A percentile compares a stretch with the other conserved stretches of the same genome.
phyloP scores from a whole-genome alignment of 2,888 invertebrate species.

The Aricia artaxerxes region DNA sequence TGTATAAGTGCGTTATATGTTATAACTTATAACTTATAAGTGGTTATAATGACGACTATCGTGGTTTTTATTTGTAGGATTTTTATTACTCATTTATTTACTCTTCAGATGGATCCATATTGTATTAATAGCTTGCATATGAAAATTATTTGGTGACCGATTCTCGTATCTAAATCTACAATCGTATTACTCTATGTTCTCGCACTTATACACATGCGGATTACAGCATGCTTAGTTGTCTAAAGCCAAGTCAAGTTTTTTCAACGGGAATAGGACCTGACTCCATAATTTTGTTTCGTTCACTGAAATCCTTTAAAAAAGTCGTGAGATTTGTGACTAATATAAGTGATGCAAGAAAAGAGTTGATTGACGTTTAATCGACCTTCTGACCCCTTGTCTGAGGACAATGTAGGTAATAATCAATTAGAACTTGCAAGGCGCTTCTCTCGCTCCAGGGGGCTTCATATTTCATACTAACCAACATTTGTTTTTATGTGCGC shows the following conservation, averaged over 20 bases:
- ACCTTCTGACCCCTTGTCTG: conserved; percentile 62
- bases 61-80: no score
- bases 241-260: background rate
- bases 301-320: background rate
- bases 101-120: background rate
- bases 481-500: conserved; percentile 24
- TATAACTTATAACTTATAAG: no score
- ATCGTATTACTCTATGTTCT: background rate
- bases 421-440: conserved; percentile 54
- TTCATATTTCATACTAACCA: conserved; percentile 20
- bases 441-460: conserved; percentile 23
- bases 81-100: no score
- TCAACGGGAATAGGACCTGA: background rate
- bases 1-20: no score
- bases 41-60: no score
- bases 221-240: background rate
- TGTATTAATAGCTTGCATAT: background rate
- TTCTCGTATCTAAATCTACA: background rate
- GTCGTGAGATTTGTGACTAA: background rate
- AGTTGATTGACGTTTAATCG: conserved; percentile 63
- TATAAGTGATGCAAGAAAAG: conserved; percentile 45
- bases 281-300: background rate
- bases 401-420: conserved; percentile 59
- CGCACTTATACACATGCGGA: background rate
- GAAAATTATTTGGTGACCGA: background rate